Percentiles rank a stretch among this genome's conserved stretches.
Conservation (phyloP, 2,888 invertebrate species). For the Apamea sordens region DNA sequence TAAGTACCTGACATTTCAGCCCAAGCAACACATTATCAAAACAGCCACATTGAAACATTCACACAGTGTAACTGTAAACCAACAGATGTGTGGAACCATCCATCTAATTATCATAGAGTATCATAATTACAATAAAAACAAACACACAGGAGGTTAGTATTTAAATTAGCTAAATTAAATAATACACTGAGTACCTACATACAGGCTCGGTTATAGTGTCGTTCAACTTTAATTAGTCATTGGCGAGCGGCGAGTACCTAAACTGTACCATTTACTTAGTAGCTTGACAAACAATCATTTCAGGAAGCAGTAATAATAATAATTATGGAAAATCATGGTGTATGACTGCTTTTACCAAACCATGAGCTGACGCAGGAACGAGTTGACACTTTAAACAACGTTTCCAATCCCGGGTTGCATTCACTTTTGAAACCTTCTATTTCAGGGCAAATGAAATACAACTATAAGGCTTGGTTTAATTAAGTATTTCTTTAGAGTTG, state of each 20-base stretch:
- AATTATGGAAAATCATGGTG: neutral
- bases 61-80: neutral
- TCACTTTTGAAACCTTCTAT: neutral
- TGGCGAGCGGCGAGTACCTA: neutral
- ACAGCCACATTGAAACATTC: neutral
- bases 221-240: conserved; percentile 17
- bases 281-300: neutral
- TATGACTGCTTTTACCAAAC: neutral
- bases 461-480: neutral
- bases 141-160: conserved; percentile 15
- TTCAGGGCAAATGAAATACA: neutral
- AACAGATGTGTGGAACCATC: conserved; percentile 9
- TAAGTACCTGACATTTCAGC: neutral
- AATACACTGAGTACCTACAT: neutral
- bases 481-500: neutral
- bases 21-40: neutral
- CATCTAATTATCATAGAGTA: neutral
- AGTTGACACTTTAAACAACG: neutral
- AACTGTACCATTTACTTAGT: neutral
- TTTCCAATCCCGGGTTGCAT: no score
- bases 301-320: neutral
- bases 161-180: conserved; percentile 21
- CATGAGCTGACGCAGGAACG: neutral
- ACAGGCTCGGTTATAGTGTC: neutral
- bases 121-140: conserved; percentile 22